Evolutionary conservation across 2,888 invertebrate genomes (phyloP).

Genomic region (Cryptocephalus primarius): DNA sequence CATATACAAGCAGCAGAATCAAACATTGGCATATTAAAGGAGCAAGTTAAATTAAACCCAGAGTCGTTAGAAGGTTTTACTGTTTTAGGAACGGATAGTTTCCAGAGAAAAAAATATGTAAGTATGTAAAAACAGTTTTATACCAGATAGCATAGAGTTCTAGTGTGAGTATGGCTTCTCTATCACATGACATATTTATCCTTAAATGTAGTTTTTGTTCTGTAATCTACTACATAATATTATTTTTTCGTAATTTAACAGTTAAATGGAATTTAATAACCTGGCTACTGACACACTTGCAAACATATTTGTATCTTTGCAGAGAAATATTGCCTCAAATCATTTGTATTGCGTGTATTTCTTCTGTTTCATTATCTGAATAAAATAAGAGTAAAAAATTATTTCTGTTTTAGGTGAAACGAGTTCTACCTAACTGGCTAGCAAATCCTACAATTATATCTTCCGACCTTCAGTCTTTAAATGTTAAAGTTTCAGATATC

Average conservation of each 20-base stretch:
- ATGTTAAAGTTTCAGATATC: slow-evolving; percentile 44
- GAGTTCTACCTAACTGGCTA: slow-evolving; percentile 81
- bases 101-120: slow-evolving; percentile 46
- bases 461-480: slow-evolving; percentile 52
- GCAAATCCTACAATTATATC: slow-evolving; percentile 68
- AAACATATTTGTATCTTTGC: no score
- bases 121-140: slow-evolving; percentile 1
- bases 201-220: not conserved
- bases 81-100: slow-evolving; percentile 54
- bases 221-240: no score
- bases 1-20: slow-evolving; percentile 6
- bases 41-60: slow-evolving; percentile 22
- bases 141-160: not conserved
- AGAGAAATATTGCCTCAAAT: no score
- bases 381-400: not conserved
- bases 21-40: slow-evolving; percentile 7
- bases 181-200: no score
- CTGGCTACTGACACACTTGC: no score
- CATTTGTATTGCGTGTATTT: not conserved
- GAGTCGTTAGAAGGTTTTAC: slow-evolving; percentile 45
- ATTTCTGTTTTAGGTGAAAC: slow-evolving; percentile 47
- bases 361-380: not conserved
- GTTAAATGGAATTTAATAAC: no score
- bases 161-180: not conserved
- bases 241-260: no score